Conservation (phyloP, 2,888 invertebrate species). For the Sinodicranocentrus sp. region DNA sequence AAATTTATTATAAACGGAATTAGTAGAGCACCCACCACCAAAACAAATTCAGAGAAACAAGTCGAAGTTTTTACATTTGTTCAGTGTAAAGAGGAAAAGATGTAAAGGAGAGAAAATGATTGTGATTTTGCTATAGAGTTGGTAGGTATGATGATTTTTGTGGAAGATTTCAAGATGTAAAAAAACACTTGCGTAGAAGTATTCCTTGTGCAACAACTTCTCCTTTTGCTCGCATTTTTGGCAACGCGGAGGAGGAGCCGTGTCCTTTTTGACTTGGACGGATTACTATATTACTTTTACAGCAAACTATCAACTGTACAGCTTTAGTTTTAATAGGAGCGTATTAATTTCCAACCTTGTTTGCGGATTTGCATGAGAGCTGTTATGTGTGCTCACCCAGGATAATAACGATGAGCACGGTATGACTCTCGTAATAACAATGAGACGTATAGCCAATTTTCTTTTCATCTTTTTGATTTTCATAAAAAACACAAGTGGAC, state of each 20-base stretch:
- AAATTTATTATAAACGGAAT: neutral
- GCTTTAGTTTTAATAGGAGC: slow-evolving; percentile 10
- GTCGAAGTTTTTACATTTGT: too few relatives aligned
- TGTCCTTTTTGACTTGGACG: neutral
- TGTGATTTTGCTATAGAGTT: too few relatives aligned
- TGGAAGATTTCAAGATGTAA: too few relatives aligned
- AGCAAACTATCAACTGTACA: neutral
- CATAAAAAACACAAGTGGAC: neutral
- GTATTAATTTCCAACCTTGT: slow-evolving; percentile 19
- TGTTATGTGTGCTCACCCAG: neutral
- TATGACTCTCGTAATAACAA: neutral
- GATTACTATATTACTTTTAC: neutral
- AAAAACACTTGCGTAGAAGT: too few relatives aligned
- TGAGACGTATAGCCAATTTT: neutral
- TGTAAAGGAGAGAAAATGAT: too few relatives aligned
- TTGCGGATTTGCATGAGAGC: neutral
- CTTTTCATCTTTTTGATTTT: slow-evolving; percentile 1
- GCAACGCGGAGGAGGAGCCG: neutral
- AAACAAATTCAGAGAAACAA: too few relatives aligned
- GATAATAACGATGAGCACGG: neutral
- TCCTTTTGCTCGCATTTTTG: slow-evolving; percentile 10
- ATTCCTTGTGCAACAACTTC: too few relatives aligned
- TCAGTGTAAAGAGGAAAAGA: too few relatives aligned
- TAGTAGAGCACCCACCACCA: slow-evolving; percentile 12
- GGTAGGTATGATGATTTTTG: too few relatives aligned